phyloP scores from a whole-genome alignment of 2,888 invertebrate species.

The Melinaea marsaeus region DNA sequence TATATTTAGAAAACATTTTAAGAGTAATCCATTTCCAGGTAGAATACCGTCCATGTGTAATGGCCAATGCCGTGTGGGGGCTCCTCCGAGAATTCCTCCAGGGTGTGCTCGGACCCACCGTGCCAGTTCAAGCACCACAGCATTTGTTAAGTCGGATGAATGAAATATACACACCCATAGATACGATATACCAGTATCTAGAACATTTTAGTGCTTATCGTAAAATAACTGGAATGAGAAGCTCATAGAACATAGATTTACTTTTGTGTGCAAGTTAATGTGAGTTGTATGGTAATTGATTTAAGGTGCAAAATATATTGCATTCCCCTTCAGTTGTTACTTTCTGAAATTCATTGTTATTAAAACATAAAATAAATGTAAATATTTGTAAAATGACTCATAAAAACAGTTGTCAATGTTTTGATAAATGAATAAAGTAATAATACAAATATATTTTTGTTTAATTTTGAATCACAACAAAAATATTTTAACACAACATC shows the following conservation, averaged over 20 bases:
- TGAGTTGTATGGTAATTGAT: no score
- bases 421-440: neutral
- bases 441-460: neutral
- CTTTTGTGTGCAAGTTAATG: no score
- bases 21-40: conserved; percentile 69
- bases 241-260: conserved; percentile 34
- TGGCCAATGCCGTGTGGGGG: conserved; percentile 93
- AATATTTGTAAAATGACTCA: neutral
- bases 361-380: neutral
- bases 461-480: conserved; percentile 1
- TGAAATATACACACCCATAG: conserved; percentile 92
- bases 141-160: conserved; percentile 87
- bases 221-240: conserved; percentile 81
- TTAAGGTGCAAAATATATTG: no score
- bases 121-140: conserved; percentile 85
- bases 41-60: conserved; percentile 94
- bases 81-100: conserved; percentile 94
- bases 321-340: no score
- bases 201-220: conserved; percentile 95
- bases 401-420: conserved; percentile 1
- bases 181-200: conserved; percentile 95
- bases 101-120: conserved; percentile 89
- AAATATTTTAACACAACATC: conserved; percentile 3
- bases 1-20: neutral
- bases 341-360: no score